Evolutionary conservation across 2,797 vertebrate species (phyloP), one percentile per base, ranked within the genome.

Genomic region (Coreius guichenoti): DNA sequence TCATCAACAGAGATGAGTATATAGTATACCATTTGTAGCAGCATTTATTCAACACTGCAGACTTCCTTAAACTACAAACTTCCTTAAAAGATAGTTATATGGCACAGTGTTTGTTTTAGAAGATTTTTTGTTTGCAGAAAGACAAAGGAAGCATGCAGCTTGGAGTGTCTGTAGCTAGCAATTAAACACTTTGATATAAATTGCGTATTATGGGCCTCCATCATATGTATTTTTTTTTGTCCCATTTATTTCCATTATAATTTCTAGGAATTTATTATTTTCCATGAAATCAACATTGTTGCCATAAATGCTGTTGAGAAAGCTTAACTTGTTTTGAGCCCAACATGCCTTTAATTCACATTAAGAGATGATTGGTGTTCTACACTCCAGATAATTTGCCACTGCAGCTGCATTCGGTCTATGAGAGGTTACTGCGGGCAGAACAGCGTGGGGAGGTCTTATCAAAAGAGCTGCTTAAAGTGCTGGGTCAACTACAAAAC

Each of bases 401-500:
- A 1, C 9, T 0, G 0, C 14, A 56, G 1, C 70, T 89, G 1
- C 74, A 88, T 4, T 31, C 91, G 47, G 80, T 87, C 77, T 90
- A 91, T 11, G 23, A 90, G 67, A 91, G 91, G 19, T 87, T 95
- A 73, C 4, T 81, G 47, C 86, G 16, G 33, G 93, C 92, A 4
- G 93, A 94, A 86, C 76, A 91, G 19, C 26, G 76, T 67, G 93
- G 88, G 0, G 81, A 47, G 8, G 69, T 87, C 84, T 68, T 95
- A 26, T 93, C 89, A 73, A 81, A 56, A 16, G 88, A 93, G 19
- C 88, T 95, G 43, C 74, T 65, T 69, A 79, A 19, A 33, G 69
- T 94, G 76, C 39, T 94, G 63, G 85, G 86, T 5, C 86, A 90
- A 12, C 86, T 95, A 70, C 69, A 21, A 69, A 91, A 90, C 84